Conservation (phyloP, 1,140 invertebrate genomes). For the Drosophila subobscura region DNA sequence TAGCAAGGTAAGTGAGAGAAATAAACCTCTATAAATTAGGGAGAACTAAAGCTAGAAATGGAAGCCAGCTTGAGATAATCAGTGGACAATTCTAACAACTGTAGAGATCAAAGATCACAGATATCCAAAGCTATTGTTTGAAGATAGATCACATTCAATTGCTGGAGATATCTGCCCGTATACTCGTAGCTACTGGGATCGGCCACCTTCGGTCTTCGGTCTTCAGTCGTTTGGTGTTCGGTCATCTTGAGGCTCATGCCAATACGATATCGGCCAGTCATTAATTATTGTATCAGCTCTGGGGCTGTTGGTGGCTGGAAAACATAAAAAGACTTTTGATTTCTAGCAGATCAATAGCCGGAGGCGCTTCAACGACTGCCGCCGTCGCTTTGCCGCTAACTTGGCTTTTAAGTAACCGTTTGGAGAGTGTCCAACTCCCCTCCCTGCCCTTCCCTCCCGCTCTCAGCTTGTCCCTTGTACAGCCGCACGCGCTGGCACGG, state of each 20-base stretch:
- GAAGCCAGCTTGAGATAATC: too few species aligned
- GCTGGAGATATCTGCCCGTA: too few species aligned
- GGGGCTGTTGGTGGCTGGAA: slow-evolving; percentile 31
- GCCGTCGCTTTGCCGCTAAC: slow-evolving; percentile 31
- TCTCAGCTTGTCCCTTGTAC: neutral
- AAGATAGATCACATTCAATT: too few species aligned
- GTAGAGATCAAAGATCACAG: too few species aligned
- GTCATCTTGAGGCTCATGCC: slow-evolving; percentile 6
- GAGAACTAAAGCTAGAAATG: too few species aligned
- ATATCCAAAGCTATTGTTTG: neutral
- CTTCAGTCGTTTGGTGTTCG: too few species aligned
- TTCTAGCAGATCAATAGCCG: slow-evolving; percentile 82
- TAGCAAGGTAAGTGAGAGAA: slow-evolving; percentile 87
- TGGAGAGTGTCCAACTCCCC: slow-evolving; percentile 1
- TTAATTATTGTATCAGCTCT: slow-evolving; percentile 76
- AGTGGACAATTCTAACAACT: too few species aligned
- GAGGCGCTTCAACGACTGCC: slow-evolving; percentile 38
- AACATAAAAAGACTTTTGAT: slow-evolving; percentile 81
- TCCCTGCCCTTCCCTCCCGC: neutral
- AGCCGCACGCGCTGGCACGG: slow-evolving; percentile 53
- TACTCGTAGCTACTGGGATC: slow-evolving; percentile 25
- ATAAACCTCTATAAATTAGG: neutral
- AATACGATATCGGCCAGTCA: slow-evolving; percentile 35
- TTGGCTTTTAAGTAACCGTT: slow-evolving; percentile 41
- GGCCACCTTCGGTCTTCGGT: slow-evolving; percentile 22